Evolutionary conservation across 2,113 vertebrate species (phyloP).

Genomic region (Nannospalax galili): DNA sequence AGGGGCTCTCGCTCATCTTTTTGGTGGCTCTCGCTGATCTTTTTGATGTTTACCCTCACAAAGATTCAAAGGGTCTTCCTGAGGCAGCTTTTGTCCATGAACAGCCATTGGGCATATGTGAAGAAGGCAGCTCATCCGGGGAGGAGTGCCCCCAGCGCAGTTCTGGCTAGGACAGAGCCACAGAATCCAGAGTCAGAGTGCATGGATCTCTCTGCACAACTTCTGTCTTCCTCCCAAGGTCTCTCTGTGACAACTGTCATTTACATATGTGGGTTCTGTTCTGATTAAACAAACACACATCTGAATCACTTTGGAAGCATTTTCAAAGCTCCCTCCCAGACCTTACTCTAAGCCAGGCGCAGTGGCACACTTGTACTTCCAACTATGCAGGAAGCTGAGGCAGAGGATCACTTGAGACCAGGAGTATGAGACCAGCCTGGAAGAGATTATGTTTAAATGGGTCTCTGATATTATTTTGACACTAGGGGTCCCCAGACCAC

Average conservation of each 20-base stretch:
- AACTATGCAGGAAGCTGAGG: background rate
- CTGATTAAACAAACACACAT: background rate
- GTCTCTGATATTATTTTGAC: background rate
- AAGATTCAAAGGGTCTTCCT: background rate
- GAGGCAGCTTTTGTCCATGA: background rate
- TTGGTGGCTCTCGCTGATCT: no score
- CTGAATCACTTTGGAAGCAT: background rate
- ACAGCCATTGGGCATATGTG: background rate
- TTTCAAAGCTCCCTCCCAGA: background rate
- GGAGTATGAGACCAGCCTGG: background rate
- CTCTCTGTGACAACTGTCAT: background rate
- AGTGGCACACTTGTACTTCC: background rate
- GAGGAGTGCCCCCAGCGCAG: background rate
- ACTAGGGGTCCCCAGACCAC: background rate
- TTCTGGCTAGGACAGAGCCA: background rate
- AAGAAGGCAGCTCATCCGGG: background rate
- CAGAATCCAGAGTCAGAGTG: background rate
- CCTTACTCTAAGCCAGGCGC: background rate
- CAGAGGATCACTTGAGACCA: background rate
- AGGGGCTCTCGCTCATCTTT: background rate
- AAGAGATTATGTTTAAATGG: constrained; percentile 28
- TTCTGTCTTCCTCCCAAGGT: background rate
- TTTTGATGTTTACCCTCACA: background rate
- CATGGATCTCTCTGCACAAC: background rate
- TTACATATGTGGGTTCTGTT: no score